phyloP scores from a whole-genome alignment of 2,797 vertebrate genomes.

The Fistularia commersonii region DNA sequence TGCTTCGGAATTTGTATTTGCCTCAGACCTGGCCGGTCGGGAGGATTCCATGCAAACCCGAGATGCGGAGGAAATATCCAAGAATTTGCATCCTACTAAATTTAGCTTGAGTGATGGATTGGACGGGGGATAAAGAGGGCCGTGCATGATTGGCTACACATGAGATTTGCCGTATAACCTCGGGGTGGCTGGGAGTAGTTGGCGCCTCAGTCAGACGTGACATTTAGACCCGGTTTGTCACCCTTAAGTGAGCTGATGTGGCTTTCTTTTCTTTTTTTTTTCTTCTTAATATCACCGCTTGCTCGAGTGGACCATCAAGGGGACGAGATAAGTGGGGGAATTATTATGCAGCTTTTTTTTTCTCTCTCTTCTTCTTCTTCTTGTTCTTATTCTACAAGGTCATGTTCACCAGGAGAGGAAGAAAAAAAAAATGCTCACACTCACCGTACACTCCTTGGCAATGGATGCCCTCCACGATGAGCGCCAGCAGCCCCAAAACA shows the following conservation, averaged over 20 bases:
- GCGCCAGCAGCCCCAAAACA: conserved; percentile 85
- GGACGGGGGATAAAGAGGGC: conserved; percentile 35
- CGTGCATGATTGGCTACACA: conserved; percentile 49
- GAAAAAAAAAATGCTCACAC: conserved; percentile 51
- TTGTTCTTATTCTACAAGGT: conserved; percentile 58
- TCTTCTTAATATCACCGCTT: too few relatives aligned
- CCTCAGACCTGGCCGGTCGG: too few relatives aligned
- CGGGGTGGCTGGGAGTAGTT: conserved; percentile 29
- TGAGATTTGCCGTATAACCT: conserved; percentile 44
- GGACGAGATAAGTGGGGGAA: too few relatives aligned
- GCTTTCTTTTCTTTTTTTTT: neutral
- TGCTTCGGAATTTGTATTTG: too few relatives aligned
- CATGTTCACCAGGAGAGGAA: too few relatives aligned
- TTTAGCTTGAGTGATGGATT: conserved; percentile 48
- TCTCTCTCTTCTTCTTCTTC: too few relatives aligned
- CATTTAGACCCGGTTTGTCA: conserved; percentile 28
- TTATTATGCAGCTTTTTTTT: too few relatives aligned
- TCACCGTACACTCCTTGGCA: conserved; percentile 94
- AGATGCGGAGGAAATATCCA: too few relatives aligned
- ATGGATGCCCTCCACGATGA: conserved; percentile 82
- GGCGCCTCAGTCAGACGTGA: conserved; percentile 28
- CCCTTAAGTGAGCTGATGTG: conserved; percentile 5
- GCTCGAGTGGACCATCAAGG: too few relatives aligned
- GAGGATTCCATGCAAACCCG: too few relatives aligned
- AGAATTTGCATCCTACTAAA: conserved; percentile 33